phyloP scores from a whole-genome alignment of 1,140 invertebrate genomes.

The Drosophila arizonae region DNA sequence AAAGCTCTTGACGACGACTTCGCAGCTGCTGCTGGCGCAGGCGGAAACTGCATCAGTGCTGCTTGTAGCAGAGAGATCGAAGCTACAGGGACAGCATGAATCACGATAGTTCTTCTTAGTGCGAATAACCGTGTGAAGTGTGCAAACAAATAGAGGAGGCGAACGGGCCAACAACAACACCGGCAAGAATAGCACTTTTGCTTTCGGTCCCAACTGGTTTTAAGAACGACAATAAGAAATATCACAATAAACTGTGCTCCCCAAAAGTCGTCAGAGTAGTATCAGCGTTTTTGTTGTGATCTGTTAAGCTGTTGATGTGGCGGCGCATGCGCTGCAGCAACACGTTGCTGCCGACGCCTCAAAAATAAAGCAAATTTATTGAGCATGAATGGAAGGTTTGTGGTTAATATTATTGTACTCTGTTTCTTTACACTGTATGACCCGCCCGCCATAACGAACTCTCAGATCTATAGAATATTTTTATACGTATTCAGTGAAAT shows the following conservation, averaged over 20 bases:
- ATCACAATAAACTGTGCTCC: slow-evolving; percentile 39
- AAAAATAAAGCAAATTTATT: slow-evolving; percentile 11
- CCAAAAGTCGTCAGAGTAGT: slow-evolving; percentile 21
- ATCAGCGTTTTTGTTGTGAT: slow-evolving; percentile 58
- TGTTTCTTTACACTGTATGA: not conserved
- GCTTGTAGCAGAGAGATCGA: slow-evolving; percentile 33
- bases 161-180: slow-evolving; percentile 45
- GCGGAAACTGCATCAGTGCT: slow-evolving; percentile 65
- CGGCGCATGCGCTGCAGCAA: slow-evolving; percentile 64
- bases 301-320: slow-evolving; percentile 38
- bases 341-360: slow-evolving; percentile 28
- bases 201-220: slow-evolving; percentile 80
- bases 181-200: slow-evolving; percentile 78
- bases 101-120: slow-evolving; percentile 68
- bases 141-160: slow-evolving; percentile 56
- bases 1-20: slow-evolving; percentile 56
- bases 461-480: not conserved
- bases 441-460: not conserved
- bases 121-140: slow-evolving; percentile 50
- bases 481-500: too few relatives aligned
- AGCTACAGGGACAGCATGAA: slow-evolving; percentile 59
- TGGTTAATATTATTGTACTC: slow-evolving; percentile 1
- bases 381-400: slow-evolving; percentile 39
- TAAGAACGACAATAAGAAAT: slow-evolving; percentile 52
- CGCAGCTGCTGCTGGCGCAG: slow-evolving; percentile 59